phyloP scores from a whole-genome alignment of 2,888 invertebrate species.

The Drosophila meridionalis region DNA sequence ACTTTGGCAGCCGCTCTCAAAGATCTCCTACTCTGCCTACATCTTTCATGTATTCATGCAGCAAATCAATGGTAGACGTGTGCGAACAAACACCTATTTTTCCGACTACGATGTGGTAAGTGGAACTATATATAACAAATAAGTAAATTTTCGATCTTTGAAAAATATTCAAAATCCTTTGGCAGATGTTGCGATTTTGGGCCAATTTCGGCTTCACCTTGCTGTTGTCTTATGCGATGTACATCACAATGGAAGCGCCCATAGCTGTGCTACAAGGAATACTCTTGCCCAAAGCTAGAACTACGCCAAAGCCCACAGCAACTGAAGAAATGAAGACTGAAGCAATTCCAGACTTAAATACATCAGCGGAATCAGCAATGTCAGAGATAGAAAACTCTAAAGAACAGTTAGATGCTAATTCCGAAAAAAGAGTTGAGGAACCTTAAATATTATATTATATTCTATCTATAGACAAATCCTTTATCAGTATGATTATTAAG shows the following conservation, averaged over 20 bases:
- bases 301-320: not conserved
- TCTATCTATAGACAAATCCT: not conserved
- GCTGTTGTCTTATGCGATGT: constrained; percentile 2
- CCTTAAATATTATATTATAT: not conserved
- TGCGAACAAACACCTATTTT: not conserved
- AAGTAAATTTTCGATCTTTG: not conserved
- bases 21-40: constrained; percentile 57
- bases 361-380: not conserved
- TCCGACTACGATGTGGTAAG: constrained; percentile 11
- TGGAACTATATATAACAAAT: not conserved
- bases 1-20: constrained; percentile 72
- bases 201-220: not conserved
- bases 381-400: not conserved
- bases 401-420: not conserved
- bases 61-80: constrained; percentile 21
- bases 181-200: not conserved
- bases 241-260: constrained; percentile 1
- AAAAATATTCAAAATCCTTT: not conserved
- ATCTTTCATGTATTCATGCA: constrained; percentile 1
- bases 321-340: not conserved
- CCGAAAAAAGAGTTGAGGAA: not conserved
- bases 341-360: not conserved
- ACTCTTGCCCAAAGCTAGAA: not conserved
- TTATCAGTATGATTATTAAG: not conserved
- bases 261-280: not conserved